Evolutionary conservation across 2,888 invertebrate genomes (phyloP).

Genomic region (Tinea pellionella): DNA sequence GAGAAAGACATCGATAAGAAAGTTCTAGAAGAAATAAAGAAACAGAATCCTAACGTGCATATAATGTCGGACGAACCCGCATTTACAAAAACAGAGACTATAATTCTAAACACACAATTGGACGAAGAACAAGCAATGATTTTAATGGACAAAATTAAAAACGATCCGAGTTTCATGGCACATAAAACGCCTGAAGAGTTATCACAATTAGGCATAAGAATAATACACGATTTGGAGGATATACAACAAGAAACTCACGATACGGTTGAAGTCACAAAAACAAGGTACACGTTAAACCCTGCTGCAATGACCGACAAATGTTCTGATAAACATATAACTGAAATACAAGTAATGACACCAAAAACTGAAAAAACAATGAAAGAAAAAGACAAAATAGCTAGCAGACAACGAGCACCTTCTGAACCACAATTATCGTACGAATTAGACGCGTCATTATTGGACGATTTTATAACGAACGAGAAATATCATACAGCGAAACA

Average conservation of each 20-base stretch:
- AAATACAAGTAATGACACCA: conserved; percentile 76
- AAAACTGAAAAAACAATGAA: conserved; percentile 42
- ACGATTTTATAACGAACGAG: conserved; percentile 61
- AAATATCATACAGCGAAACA: conserved; percentile 54
- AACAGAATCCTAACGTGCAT: conserved; percentile 58
- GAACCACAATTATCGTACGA: conserved; percentile 53
- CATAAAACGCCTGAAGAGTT: conserved; percentile 55
- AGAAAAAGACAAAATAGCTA: conserved; percentile 45
- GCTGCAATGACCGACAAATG: conserved; percentile 48
- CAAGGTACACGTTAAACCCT: conserved; percentile 55
- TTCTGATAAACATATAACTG: conserved; percentile 70
- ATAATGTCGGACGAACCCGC: conserved; percentile 57
- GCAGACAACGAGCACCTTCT: conserved; percentile 49
- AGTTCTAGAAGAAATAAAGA: conserved; percentile 54
- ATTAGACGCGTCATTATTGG: conserved; percentile 53
- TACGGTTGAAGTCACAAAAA: conserved; percentile 48
- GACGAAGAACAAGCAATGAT: conserved; percentile 56
- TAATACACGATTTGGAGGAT: conserved; percentile 54
- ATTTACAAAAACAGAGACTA: conserved; percentile 61
- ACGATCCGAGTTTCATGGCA: conserved; percentile 59
- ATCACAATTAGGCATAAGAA: conserved; percentile 50
- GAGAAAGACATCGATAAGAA: conserved; percentile 47
- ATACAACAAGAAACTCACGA: conserved; percentile 38
- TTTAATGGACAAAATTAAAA: conserved; percentile 55
- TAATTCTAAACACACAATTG: conserved; percentile 64